Base-by-base conservation (phyloP, 2,888 invertebrate species). In the Lacanobia wlatinum region DNA sequence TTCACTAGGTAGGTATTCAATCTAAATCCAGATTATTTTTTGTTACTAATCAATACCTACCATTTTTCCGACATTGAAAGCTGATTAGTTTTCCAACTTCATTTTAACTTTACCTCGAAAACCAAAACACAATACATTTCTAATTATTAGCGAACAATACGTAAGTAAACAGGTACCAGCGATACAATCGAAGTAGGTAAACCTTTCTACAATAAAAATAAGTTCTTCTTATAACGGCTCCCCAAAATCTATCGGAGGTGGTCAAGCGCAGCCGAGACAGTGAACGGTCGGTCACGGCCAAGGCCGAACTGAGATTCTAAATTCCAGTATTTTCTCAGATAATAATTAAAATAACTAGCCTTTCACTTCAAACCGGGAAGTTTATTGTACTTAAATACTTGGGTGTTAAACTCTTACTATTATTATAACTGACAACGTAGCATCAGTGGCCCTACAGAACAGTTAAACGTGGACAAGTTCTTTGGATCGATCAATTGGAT, bases 231-330 rank as follows among this genome's bases (percentile, higher is more conserved):
- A 76, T 87, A 91, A 87, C 90, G 87, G 87, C 81, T 86, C 84
- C 76, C 84, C 80, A 78, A 87, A 86, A 84, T 85, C 86, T 84
- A 80, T 89, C 83, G 86, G 80, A 90, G 88, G 89, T 93, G 91
- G 87, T 94, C 93, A 94, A 91, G 91, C 94, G 93, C 87, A 91
- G 88, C 79, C 84, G 83, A 85, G 90, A 90, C 94, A 94, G 95
- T 95, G 94, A 95, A 94, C 92, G 94, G 91, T 87, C 94, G 94
- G 94, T 96, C 94, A 96, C 92, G 92, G 95, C 92, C 96, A 96
- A 96, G 95, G 96, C 91, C 92, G 89, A 94, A 91, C 90, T 87
- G 77, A 84, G 84, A 87, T 87, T 92, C 87, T 78, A 86, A 88
- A 87, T 78, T 82, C 74, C 48, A 78, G 40, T 69, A 60, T 82